Evolutionary conservation across 2,888 invertebrate genomes (phyloP).

Genomic region (Eremobia ochroleuca): DNA sequence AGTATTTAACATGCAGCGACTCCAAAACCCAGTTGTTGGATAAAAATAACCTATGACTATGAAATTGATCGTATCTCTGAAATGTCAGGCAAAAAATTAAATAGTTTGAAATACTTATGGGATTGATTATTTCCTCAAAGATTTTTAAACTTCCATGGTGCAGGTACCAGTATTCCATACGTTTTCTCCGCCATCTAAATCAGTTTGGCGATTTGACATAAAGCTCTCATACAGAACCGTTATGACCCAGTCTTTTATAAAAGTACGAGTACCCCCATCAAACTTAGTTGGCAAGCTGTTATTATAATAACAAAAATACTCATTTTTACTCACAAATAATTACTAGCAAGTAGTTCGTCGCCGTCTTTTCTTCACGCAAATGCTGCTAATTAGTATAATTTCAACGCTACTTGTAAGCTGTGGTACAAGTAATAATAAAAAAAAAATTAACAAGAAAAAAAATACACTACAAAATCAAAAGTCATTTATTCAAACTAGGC

Average conservation of each 20-base stretch:
- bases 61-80: background rate
- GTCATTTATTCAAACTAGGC: too few relatives aligned
- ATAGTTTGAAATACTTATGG: background rate
- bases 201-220: too few relatives aligned
- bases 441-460: too few relatives aligned
- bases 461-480: too few relatives aligned
- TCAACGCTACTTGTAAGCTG: slow-evolving; percentile 54
- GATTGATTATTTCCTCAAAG: background rate
- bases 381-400: slow-evolving; percentile 74
- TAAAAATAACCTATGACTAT: background rate
- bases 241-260: background rate
- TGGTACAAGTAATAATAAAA: slow-evolving; percentile 46
- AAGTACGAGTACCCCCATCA: background rate
- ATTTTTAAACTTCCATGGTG: background rate
- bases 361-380: slow-evolving; percentile 68
- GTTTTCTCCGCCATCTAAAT: background rate
- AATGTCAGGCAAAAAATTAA: background rate
- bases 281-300: background rate
- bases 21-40: background rate
- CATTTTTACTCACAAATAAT: slow-evolving; percentile 15
- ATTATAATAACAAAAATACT: slow-evolving; percentile 9
- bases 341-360: slow-evolving; percentile 28
- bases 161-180: too few relatives aligned
- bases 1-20: too few relatives aligned
- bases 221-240: background rate